Evolutionary conservation across 1,140 invertebrate genomes (phyloP).

Genomic region (Nephila pilipes): DNA sequence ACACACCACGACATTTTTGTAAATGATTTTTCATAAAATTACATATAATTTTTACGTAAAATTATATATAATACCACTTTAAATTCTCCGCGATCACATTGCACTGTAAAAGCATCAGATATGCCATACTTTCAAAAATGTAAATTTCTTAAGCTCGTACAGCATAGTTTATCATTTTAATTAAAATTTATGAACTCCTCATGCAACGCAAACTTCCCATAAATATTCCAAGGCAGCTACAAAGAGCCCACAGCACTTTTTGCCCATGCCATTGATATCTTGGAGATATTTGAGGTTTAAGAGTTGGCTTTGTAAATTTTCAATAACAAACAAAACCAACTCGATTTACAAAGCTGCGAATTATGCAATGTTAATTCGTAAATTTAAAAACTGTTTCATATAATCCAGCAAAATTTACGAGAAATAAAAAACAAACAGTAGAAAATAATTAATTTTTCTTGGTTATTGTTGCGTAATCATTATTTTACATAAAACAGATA

Average conservation of each 20-base stretch:
- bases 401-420: too few species aligned
- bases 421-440: too few species aligned
- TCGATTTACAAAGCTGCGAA: too few species aligned
- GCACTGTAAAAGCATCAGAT: constrained; percentile 3
- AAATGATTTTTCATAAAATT: constrained; percentile 21
- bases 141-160: constrained; percentile 12
- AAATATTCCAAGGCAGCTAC: neutral
- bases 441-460: too few species aligned
- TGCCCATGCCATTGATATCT: neutral
- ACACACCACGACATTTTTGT: neutral
- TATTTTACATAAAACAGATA: too few species aligned
- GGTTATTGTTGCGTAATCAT: too few species aligned
- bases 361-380: too few species aligned
- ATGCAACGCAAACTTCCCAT: neutral
- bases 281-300: neutral
- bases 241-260: neutral
- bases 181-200: neutral
- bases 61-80: neutral
- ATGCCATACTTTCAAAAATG: neutral
- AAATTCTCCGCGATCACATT: neutral
- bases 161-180: neutral
- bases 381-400: too few species aligned
- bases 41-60: constrained; percentile 2
- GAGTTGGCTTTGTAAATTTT: neutral
- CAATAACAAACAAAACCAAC: neutral